Percentiles rank a stretch among this genome's conserved stretches.
Evolutionary conservation across 2,797 vertebrate species (phyloP).

Genomic region (Erpetoichthys calabaricus): DNA sequence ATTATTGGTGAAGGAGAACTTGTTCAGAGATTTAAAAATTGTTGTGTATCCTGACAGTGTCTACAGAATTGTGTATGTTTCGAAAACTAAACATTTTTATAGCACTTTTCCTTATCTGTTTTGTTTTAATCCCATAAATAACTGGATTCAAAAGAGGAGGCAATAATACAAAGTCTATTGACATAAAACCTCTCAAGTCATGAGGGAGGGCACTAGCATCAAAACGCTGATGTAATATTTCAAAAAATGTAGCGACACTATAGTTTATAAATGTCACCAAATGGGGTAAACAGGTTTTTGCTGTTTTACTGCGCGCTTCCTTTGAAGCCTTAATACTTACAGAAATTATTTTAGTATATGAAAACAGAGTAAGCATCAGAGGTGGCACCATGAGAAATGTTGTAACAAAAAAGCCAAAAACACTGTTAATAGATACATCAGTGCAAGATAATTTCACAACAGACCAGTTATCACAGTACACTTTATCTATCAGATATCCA

Average conservation of each 20-base stretch:
- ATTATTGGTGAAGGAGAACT: too few relatives aligned
- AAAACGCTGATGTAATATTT: slow-evolving; percentile 1
- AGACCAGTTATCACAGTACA: neutral
- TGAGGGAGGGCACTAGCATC: neutral
- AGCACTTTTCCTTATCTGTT: neutral
- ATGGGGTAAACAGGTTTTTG: neutral
- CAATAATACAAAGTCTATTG: neutral
- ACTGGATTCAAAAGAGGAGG: slow-evolving; percentile 3
- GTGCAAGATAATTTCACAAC: neutral
- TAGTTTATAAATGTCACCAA: neutral
- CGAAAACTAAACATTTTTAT: neutral
- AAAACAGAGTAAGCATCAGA: neutral
- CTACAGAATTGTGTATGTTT: too few relatives aligned
- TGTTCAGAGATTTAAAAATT: too few relatives aligned
- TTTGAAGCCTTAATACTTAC: slow-evolving; percentile 2
- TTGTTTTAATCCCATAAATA: neutral
- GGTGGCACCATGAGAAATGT: neutral
- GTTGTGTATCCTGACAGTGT: too few relatives aligned
- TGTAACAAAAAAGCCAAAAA: neutral
- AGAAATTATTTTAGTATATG: neutral
- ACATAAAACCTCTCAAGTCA: neutral
- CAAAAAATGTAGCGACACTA: neutral
- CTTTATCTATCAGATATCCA: neutral
- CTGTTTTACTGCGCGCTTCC: neutral
- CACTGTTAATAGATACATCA: neutral